Evolutionary conservation across 1,140 invertebrate genomes (phyloP).

Genomic region (Lucilia sericata): DNA sequence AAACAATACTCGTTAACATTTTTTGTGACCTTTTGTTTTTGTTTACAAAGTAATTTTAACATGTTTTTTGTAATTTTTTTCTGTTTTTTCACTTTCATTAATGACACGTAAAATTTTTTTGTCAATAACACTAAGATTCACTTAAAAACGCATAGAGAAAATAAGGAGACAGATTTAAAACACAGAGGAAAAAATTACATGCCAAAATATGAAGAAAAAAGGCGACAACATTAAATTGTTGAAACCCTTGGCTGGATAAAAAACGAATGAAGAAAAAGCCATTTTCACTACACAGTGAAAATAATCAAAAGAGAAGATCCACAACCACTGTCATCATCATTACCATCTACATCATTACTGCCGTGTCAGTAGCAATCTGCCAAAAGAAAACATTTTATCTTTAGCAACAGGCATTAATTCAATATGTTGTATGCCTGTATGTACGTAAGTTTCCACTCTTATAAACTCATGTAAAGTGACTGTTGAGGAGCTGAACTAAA

Average conservation of each 20-base stretch:
- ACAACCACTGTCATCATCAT: not conserved
- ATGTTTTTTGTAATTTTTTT: not conserved
- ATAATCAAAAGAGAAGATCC: too few species aligned
- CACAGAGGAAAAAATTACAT: not conserved
- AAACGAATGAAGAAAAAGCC: not conserved
- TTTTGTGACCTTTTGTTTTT: not conserved
- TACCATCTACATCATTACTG: not conserved
- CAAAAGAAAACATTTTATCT: not conserved
- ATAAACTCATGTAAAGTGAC: not conserved
- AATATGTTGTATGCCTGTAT: not conserved
- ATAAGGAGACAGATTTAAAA: not conserved
- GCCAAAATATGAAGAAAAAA: not conserved
- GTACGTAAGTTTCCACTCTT: not conserved
- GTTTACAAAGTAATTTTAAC: not conserved
- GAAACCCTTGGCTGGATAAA: not conserved
- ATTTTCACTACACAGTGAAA: not conserved
- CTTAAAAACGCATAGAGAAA: not conserved
- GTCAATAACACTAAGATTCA: constrained; percentile 13
- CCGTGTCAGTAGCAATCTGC: not conserved
- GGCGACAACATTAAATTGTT: not conserved
- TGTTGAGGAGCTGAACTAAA: not conserved
- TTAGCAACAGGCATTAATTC: constrained; percentile 26
- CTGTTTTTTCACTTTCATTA: not conserved
- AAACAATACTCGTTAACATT: not conserved
- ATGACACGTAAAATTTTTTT: not conserved